Percentiles rank a stretch among this genome's conserved stretches.
These are phyloP conservation scores for Sebastes fasciatus DNA, from an alignment of 2,113 vertebrate species.

Conservation along the genomic window DNA sequence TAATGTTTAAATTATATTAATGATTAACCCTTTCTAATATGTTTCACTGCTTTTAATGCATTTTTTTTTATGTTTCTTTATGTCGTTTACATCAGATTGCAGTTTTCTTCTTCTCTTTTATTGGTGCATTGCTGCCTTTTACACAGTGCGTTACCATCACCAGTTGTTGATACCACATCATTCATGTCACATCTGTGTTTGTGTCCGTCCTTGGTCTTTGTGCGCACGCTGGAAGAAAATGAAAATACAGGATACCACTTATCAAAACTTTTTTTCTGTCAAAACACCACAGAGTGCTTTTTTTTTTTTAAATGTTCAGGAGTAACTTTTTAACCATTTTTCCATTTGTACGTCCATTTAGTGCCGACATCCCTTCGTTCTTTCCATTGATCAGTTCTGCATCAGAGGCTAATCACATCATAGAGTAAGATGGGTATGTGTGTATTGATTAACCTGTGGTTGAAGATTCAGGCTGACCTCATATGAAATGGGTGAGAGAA, in stretches of 20 bases:
- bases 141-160: background rate
- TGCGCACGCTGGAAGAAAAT: background rate
- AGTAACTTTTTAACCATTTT: background rate
- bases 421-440: background rate
- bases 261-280: background rate
- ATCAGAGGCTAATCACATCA: constrained; percentile 21
- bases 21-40: no score
- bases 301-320: background rate
- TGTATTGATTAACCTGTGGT: constrained; percentile 26
- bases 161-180: background rate
- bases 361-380: background rate
- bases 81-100: background rate
- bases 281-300: background rate
- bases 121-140: background rate
- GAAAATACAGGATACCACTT: background rate
- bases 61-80: background rate
- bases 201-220: background rate
- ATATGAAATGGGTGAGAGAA: constrained; percentile 32
- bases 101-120: background rate
- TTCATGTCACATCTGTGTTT: background rate
- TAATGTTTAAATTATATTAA: no score
- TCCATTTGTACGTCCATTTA: background rate
- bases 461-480: constrained; percentile 40
- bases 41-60: no score
- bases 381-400: constrained; percentile 15